Percentiles rank a stretch among this genome's conserved stretches.
These are phyloP conservation scores for Brachyopa scutellaris DNA, from an alignment of 2,888 invertebrate species.

Conservation along the genomic window DNA sequence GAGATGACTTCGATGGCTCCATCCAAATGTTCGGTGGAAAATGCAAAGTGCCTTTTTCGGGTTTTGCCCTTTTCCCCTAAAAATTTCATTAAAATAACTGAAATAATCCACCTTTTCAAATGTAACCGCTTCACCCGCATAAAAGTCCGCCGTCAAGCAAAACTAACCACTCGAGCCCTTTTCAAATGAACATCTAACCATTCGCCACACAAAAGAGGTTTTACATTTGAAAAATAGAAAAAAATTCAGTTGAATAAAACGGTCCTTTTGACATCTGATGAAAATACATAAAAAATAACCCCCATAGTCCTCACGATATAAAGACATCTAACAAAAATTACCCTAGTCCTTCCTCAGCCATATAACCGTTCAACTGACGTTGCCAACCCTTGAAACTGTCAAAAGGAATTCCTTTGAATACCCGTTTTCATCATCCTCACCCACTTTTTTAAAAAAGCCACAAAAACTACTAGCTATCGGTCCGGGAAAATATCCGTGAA, in stretches of 20 bases:
- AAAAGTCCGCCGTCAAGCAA: not conserved
- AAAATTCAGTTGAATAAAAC: not conserved
- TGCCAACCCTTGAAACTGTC: slow-evolving; percentile 67
- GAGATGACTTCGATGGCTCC: too few species aligned
- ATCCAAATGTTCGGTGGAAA: too few species aligned
- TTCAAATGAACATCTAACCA: slow-evolving; percentile 42
- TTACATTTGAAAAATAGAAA: slow-evolving; percentile 55
- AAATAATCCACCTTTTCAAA: too few species aligned
- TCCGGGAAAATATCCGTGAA: slow-evolving; percentile 64
- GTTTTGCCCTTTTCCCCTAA: too few species aligned
- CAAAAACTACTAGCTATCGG: slow-evolving; percentile 61
- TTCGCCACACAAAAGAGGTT: slow-evolving; percentile 44
- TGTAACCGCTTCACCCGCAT: slow-evolving; percentile 5
- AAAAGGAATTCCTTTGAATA: slow-evolving; percentile 68
- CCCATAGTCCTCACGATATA: slow-evolving; percentile 18
- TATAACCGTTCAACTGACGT: slow-evolving; percentile 14
- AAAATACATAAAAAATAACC: slow-evolving; percentile 33
- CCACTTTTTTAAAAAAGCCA: slow-evolving; percentile 21
- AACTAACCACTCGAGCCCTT: slow-evolving; percentile 43
- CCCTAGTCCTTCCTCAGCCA: slow-evolving; percentile 51
- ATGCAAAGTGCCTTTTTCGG: too few species aligned
- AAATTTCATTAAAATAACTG: too few species aligned
- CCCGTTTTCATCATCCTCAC: not conserved
- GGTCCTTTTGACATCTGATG: slow-evolving; percentile 47
- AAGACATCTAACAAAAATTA: slow-evolving; percentile 39